phyloP scores from a whole-genome alignment of 2,797 vertebrate genomes.

The Rhincodon typus region DNA sequence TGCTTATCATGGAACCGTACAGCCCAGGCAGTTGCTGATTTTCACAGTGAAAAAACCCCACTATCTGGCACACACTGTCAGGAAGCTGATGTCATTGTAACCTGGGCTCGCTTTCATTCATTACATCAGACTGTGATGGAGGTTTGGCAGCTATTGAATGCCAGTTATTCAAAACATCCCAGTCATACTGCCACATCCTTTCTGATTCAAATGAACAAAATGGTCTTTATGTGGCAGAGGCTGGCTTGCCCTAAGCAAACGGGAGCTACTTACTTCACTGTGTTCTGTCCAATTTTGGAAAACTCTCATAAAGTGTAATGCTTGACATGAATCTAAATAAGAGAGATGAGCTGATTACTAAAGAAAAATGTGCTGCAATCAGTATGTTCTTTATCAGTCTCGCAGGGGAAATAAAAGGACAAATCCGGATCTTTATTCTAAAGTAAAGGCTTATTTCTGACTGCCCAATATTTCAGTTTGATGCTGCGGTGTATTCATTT shows the following conservation, averaged over 20 bases:
- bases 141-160: constrained; percentile 16
- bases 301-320: neutral
- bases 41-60: neutral
- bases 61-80: neutral
- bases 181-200: constrained; percentile 23
- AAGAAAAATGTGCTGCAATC: neutral
- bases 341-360: neutral
- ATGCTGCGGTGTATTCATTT: neutral
- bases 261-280: neutral
- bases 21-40: neutral
- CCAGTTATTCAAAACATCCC: constrained; percentile 22
- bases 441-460: neutral
- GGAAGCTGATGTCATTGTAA: neutral
- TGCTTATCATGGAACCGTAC: neutral
- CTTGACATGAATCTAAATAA: constrained; percentile 5
- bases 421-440: neutral
- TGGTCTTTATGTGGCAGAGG: constrained; percentile 25
- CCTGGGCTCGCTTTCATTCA: constrained; percentile 15
- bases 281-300: neutral
- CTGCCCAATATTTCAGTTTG: neutral
- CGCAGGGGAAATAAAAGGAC: neutral
- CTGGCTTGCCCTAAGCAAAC: neutral
- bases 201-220: constrained; percentile 6
- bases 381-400: neutral
- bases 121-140: neutral